Percentiles rank a stretch among this genome's conserved stretches.
These are phyloP conservation scores for Cephus spinipes DNA, from an alignment of 2,888 invertebrate species.

Conservation along the genomic window DNA sequence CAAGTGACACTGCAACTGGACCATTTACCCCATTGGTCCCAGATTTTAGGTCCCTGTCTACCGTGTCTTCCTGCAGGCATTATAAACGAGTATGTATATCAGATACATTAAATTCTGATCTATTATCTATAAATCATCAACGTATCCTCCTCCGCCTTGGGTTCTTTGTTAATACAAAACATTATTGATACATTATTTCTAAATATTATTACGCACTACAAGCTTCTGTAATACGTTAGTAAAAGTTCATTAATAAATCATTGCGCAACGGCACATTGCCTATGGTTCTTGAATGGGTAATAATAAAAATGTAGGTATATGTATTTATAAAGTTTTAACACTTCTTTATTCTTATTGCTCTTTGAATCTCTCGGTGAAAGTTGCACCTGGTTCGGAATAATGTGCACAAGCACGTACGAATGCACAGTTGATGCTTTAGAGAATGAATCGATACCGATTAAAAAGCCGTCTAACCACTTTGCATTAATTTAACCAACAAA, in stretches of 20 bases:
- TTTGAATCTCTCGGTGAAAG: neutral
- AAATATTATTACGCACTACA: no score
- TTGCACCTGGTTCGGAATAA: neutral
- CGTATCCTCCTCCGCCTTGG: no score
- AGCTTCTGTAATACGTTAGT: no score
- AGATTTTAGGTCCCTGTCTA: conserved; percentile 58
- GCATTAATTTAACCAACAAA: neutral
- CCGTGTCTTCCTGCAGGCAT: conserved; percentile 12
- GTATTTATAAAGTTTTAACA: neutral
- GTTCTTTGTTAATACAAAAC: no score
- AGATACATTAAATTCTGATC: neutral
- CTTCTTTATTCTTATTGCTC: neutral
- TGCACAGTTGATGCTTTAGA: neutral
- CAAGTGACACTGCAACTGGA: conserved; percentile 67
- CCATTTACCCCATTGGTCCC: conserved; percentile 69
- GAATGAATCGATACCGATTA: neutral
- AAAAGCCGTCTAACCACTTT: neutral
- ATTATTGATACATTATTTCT: no score
- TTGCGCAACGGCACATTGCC: neutral
- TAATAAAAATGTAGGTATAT: neutral
- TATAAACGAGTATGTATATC: neutral
- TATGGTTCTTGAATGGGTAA: no score
- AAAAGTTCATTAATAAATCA: no score
- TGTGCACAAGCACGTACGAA: neutral
- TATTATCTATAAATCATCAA: neutral